Base-by-base conservation (phyloP, 2,888 invertebrate genomes). In the Didymodactylos carnosus region DNA sequence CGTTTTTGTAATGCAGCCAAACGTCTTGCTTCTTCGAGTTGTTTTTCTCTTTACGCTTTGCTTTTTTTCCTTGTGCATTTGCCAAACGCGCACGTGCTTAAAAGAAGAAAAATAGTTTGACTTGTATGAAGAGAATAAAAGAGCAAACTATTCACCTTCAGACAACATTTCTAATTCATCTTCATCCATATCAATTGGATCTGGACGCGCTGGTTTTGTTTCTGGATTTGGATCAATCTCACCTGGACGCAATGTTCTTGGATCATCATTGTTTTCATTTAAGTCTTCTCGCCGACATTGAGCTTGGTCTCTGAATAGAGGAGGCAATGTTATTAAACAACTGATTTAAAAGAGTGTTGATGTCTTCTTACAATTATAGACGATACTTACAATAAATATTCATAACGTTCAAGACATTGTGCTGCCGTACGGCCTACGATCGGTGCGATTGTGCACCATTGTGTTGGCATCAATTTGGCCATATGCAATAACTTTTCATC, bases 141-240 rank as follows among this genome's bases (percentile, higher is more conserved):
- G 8, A 10, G 2, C n/a, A n/a, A n/a, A n/a, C n/a, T n/a, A n/a
- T n/a, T 19, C 35, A 62, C 62, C 62, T 85, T 99, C 98, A 0
- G 95, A 95, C 77, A 99, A 84, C 98, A 99, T 99, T 85, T 99
- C 98, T 83, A 99, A 84, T 84, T 98, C 94, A 87, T 98, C 97
- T 88, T 98, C 97, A 84, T 98, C 98, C 98, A 98, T 98, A 81
- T 98, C 98, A 80, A 97, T 93, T 3, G 97, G 97, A 85, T 98
- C 98, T 1, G 98, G 98, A 72, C 97, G 87, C 0, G 98, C 98
- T 5, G 98, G 98, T 84, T 98, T 99, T 0, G 97, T 98, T 85
- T 99, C 98, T 14, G 98, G 98, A 85, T 97, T 97, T 0, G 98
- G 98, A 85, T 98, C 98, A 80, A 98, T 98, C 86, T 99, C 98